phyloP scores from a whole-genome alignment of 2,888 invertebrate genomes.

The Syrphus vitripennis region DNA sequence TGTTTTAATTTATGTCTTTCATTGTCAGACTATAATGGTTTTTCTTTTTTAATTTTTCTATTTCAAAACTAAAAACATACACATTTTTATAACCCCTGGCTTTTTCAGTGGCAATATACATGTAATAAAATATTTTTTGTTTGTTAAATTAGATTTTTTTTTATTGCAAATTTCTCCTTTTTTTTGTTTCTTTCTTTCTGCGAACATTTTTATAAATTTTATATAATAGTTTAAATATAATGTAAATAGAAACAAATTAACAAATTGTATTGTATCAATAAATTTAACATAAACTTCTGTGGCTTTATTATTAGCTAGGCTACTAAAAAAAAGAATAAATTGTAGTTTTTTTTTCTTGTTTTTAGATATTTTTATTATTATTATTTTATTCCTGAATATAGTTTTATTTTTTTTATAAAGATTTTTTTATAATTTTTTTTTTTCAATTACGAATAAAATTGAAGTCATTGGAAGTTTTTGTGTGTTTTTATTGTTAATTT shows the following conservation, averaged over 20 bases:
- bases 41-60: background rate
- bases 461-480: conserved; percentile 62
- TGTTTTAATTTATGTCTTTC: background rate
- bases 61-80: conserved; percentile 18
- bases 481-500: conserved; percentile 63
- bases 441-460: background rate
- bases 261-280: conserved; percentile 57
- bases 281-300: conserved; percentile 61
- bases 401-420: conserved; percentile 37
- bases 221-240: conserved; percentile 34
- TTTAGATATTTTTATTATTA: conserved; percentile 5
- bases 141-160: conserved; percentile 20
- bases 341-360: conserved; percentile 23
- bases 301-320: conserved; percentile 63
- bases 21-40: background rate
- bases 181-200: conserved; percentile 1
- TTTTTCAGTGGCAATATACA: background rate
- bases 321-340: conserved; percentile 21
- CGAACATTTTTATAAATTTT: background rate
- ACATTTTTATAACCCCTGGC: conserved; percentile 4
- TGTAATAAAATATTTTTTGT: background rate
- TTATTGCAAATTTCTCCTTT: background rate
- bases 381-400: conserved; percentile 22
- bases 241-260: conserved; percentile 58
- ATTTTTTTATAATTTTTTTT: background rate